Percentiles rank a stretch among this genome's conserved stretches.
Evolutionary conservation across 2,113 vertebrate genomes (phyloP).

Genomic region (Syngnathoides biaculeatus): DNA sequence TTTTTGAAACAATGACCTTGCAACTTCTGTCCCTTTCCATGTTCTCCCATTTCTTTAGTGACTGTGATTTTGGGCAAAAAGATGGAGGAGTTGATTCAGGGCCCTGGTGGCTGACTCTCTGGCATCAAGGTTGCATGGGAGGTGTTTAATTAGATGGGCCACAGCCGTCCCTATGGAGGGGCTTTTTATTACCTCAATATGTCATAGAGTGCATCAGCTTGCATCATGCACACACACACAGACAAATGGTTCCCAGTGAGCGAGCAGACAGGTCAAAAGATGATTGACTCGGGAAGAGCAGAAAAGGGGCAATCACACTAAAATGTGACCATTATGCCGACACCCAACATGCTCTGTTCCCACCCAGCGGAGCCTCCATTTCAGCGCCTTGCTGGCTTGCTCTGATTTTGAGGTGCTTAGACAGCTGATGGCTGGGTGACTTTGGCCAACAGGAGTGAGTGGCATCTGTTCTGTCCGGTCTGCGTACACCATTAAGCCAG

Average conservation of each 20-base stretch:
- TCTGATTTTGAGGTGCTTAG: constrained; percentile 44
- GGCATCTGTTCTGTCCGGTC: constrained; percentile 55
- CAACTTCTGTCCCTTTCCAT: constrained; percentile 24
- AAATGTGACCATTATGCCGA: constrained; percentile 16
- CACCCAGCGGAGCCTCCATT: constrained; percentile 34
- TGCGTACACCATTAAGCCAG: constrained; percentile 41
- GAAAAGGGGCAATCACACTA: constrained; percentile 37
- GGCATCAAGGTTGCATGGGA: constrained; percentile 71
- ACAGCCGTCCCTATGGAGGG: constrained; percentile 62
- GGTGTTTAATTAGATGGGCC: constrained; percentile 78
- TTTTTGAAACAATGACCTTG: constrained; percentile 65
- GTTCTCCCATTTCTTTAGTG: not conserved
- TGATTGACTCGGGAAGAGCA: constrained; percentile 18
- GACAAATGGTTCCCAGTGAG: constrained; percentile 4
- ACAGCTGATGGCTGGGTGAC: constrained; percentile 57
- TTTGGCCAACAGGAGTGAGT: constrained; percentile 50
- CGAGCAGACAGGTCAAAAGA: not conserved
- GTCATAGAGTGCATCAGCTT: constrained; percentile 65
- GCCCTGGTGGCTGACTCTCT: constrained; percentile 50
- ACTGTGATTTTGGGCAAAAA: constrained; percentile 49
- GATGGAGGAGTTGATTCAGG: constrained; percentile 60
- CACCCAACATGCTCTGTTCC: constrained; percentile 29
- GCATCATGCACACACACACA: constrained; percentile 17
- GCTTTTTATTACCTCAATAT: constrained; percentile 78
- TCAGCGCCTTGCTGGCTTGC: constrained; percentile 38